Evolutionary conservation across 2,888 invertebrate species (phyloP), one percentile per base, ranked within the genome.

Genomic region (Ecliptopera silaceata): DNA sequence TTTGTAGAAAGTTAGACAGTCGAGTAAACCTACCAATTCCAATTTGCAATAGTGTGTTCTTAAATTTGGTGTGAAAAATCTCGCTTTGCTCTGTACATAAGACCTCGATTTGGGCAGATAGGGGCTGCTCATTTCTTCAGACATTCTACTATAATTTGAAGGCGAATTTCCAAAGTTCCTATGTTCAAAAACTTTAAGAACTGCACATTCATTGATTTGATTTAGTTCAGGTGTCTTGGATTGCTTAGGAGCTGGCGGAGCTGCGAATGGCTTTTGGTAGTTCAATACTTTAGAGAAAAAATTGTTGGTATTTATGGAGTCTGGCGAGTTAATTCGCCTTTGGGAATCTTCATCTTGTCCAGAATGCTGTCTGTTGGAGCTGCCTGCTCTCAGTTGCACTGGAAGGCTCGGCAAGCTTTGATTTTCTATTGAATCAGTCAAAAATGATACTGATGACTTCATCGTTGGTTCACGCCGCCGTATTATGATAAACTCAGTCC

Each of bases 361-460:
- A 15, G 42, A 32, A 34, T 18, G 48, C 44, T 4, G 45, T 31
- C n/a, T 26, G 38, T 12, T 45, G 13, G 42, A 20, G 42, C 29
- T 43, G 2, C 56, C 46, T 20, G 26, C 50, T 50, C 59, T 59
- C 45, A 59, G 64, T 29, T 49, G 42, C 5, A 56, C 32, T 22
- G 81, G 77, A 42, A 73, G 59, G 48, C 69, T 77, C 4, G 80
- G 80, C 52, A 82, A 66, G 56, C 72, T 73, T 44, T 71, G 65
- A 57, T 77, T 74, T 54, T 81, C 81, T 46, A 81, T 78, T 11
- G 82, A 80, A 49, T 82, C 76, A 11, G 76, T 72, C 29, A 51
- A 41, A 44, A 52, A 17, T 11, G 66, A 66, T 12, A 38, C 50
- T 11, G 61, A 61, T 64, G 66, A 66, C 60, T 61, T 66, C 66